Evolutionary conservation across 2,113 vertebrate genomes (phyloP).

Genomic region (Ailuropoda melanoleuca): DNA sequence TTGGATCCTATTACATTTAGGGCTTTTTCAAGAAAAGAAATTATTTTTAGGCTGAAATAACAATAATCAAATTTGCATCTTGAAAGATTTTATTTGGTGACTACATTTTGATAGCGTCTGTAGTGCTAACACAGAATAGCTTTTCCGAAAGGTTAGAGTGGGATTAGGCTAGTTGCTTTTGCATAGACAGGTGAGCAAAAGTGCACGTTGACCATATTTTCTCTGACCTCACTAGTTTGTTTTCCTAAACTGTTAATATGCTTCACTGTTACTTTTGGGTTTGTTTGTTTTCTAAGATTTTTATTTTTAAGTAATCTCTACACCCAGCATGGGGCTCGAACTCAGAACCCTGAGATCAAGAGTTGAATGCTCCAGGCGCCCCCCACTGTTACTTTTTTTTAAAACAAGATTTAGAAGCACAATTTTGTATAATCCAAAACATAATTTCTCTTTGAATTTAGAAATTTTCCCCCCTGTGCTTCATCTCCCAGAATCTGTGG

Average conservation of each 20-base stretch:
- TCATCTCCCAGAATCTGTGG: not conserved
- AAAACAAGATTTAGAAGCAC: not conserved
- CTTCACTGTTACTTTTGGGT: not conserved
- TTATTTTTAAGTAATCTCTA: not conserved
- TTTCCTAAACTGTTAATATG: not conserved
- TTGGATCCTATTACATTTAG: not conserved
- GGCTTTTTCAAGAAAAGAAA: not conserved
- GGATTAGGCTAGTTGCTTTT: not conserved
- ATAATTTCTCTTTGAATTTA: conserved; percentile 24
- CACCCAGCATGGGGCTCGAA: not conserved
- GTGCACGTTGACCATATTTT: not conserved
- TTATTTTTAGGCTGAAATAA: conserved; percentile 9
- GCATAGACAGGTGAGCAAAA: not conserved
- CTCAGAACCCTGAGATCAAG: not conserved
- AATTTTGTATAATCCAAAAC: not conserved
- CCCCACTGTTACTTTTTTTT: not conserved
- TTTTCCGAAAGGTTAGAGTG: not conserved
- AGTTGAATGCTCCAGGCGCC: not conserved
- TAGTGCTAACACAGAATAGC: not conserved
- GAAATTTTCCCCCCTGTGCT: not conserved
- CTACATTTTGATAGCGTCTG: not conserved
- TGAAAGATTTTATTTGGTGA: not conserved
- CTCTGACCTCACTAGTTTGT: not conserved
- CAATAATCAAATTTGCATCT: not conserved
- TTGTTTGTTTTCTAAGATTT: not conserved